Base-by-base conservation (phyloP, 2,797 vertebrate genomes). In the Calcarius lapponicus region DNA sequence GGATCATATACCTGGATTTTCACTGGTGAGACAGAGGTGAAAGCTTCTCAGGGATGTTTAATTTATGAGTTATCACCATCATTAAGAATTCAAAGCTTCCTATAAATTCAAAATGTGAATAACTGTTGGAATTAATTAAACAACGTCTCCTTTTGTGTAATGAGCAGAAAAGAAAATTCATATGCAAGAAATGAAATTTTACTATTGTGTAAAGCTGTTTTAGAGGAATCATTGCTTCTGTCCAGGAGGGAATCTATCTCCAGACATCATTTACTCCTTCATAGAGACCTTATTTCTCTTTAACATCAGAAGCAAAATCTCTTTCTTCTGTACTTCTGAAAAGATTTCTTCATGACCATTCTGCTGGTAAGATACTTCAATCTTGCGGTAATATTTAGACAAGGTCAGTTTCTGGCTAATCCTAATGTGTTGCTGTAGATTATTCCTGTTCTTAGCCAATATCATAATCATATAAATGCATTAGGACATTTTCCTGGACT, bases 401-500 rank as follows among this genome's bases (percentile, higher is more conserved):
- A 6, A 80, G 85, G 25, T 72, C 54, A 80, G 43, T 64, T 93
- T 93, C 76, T 91, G 84, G 74, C 60, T 94, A 64, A 91, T 78
- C 71, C 36, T 32, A 50, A 32, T 12, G 26, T 48, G 32, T 70
- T 90, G 56, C 50, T 88, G 60, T 69, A 80, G 62, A 88, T 86
- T 84, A 93, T 86, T 81, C 73, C 66, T 88, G 67, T 87, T 90
- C 83, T 88, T 40, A 62, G 81, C 89, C 73, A 81, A 57, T 83
- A 97, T 92, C 80, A 50, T 64, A 95, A 95, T 88, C 81, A 81
- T 53, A 67, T 32, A 79, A 91, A 95, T 74, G 60, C 51, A 94
- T 82, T 56, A 83, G 86, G 80, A 96, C 88, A 53, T 95, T 96
- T 97, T 95, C 86, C 92, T 97, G 82, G 94, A 96, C 86, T 70